Percentiles rank a stretch among this genome's conserved stretches.
Evolutionary conservation across 2,113 vertebrate genomes (phyloP).

Genomic region (Sardina pilchardus): DNA sequence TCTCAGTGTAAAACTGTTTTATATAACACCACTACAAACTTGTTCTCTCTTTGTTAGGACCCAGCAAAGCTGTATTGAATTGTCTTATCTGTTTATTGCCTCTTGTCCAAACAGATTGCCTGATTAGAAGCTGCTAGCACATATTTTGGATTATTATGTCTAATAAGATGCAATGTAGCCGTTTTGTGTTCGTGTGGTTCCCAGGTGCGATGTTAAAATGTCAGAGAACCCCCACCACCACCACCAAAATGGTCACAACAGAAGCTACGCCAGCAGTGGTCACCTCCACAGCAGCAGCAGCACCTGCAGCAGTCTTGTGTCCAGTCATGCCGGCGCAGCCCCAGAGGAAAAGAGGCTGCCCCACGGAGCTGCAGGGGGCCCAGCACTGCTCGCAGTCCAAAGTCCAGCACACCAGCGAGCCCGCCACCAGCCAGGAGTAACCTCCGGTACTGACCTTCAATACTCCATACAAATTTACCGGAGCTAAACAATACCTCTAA

Average conservation of each 20-base stretch:
- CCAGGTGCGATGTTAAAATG: background rate
- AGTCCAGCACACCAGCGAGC: conserved; percentile 43
- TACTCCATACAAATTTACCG: background rate
- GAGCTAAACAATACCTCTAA: background rate
- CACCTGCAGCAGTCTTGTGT: conserved; percentile 27
- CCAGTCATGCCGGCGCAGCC: conserved; percentile 23
- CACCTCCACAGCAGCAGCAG: background rate
- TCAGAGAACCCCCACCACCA: background rate
- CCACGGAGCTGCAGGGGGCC: conserved; percentile 50
- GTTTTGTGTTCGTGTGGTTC: background rate
- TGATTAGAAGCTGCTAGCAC: background rate
- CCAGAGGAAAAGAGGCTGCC: conserved; percentile 54
- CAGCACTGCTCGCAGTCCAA: conserved; percentile 48
- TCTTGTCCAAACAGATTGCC: background rate
- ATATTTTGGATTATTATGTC: background rate
- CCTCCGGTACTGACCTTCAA: background rate
- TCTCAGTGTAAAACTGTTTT: no score
- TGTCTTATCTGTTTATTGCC: no score
- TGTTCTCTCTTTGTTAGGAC: no score
- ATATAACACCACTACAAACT: no score
- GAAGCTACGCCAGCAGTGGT: background rate
- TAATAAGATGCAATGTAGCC: background rate
- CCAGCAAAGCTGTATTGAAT: no score
- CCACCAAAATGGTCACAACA: background rate
- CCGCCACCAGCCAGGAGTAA: background rate